Evolutionary conservation across 1,140 invertebrate species (phyloP).

Genomic region (Trichonephila clavata): DNA sequence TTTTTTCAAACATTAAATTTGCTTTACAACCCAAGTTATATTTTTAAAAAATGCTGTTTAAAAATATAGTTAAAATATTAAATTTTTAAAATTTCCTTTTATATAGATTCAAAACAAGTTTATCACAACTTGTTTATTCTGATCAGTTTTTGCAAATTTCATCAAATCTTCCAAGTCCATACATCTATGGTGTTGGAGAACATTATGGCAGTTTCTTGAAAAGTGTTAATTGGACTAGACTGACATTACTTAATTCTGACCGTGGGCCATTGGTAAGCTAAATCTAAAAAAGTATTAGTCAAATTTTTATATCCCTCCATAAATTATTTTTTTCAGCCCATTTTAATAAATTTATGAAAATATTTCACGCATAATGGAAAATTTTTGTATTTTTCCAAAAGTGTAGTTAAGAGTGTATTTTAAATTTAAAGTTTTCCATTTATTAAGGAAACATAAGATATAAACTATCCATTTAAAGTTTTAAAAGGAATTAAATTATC

Average conservation of each 20-base stretch:
- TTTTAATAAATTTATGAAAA: not conserved
- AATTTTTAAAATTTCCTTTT: not conserved
- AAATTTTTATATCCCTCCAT: not conserved
- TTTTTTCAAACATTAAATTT: no score
- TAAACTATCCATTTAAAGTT: no score
- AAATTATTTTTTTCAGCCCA: not conserved
- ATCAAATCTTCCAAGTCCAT: constrained; percentile 81
- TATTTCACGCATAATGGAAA: not conserved
- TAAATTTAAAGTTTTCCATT: no score
- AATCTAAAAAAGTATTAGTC: no score
- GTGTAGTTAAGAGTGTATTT: no score
- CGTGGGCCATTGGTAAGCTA: constrained; percentile 54
- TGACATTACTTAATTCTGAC: constrained; percentile 77
- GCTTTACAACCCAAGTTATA: no score
- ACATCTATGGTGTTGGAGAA: constrained; percentile 84
- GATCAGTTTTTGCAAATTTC: constrained; percentile 84
- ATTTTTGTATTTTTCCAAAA: no score
- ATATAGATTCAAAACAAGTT: constrained; percentile 75
- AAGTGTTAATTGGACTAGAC: constrained; percentile 76
- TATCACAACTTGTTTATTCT: constrained; percentile 80
- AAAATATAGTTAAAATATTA: no score
- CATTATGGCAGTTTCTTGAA: constrained; percentile 67
- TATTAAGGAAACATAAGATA: no score
- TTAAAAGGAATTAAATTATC: no score
- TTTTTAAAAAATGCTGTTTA: no score